Percentiles rank a stretch among this genome's conserved stretches.
These are phyloP conservation scores for Therioaphis trifolii DNA, from an alignment of 2,888 invertebrate species.

Conservation along the genomic window DNA sequence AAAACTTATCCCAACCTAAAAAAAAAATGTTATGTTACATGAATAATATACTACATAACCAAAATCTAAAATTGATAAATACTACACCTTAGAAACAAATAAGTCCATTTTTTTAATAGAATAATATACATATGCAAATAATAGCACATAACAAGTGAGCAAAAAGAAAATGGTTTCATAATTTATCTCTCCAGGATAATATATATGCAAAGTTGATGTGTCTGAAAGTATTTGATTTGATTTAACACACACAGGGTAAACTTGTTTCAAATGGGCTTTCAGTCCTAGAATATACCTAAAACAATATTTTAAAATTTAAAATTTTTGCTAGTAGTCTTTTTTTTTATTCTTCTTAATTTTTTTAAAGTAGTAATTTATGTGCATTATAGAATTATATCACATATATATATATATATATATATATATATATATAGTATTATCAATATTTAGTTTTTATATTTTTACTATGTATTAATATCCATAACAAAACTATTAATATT, in stretches of 20 bases:
- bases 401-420: too few relatives aligned
- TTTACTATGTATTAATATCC: too few relatives aligned
- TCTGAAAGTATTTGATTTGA: constrained; percentile 62
- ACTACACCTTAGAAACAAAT: constrained; percentile 81
- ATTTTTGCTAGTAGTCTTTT: too few relatives aligned
- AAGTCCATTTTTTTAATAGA: constrained; percentile 95
- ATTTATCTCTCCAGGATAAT: constrained; percentile 90
- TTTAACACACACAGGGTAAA: constrained; percentile 79
- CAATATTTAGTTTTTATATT: constrained; percentile 1
- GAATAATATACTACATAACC: constrained; percentile 35
- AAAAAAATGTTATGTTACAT: constrained; percentile 13
- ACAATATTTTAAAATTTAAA: constrained; percentile 5
- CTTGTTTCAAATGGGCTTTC: constrained; percentile 75
- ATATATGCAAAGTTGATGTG: constrained; percentile 74
- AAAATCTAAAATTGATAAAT: constrained; percentile 3
- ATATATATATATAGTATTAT: too few relatives aligned
- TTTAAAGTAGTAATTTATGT: too few relatives aligned
- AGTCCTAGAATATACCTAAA: constrained; percentile 82
- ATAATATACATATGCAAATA: constrained; percentile 94
- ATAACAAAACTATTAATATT: not conserved
- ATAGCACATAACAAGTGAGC: constrained; percentile 82
- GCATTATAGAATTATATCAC: too few relatives aligned
- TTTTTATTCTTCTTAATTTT: not conserved
- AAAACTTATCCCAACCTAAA: constrained; percentile 80
- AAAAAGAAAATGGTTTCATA: constrained; percentile 87